phyloP scores from a whole-genome alignment of 2,888 invertebrate species.

The Caenorhabditis zanzibari region DNA sequence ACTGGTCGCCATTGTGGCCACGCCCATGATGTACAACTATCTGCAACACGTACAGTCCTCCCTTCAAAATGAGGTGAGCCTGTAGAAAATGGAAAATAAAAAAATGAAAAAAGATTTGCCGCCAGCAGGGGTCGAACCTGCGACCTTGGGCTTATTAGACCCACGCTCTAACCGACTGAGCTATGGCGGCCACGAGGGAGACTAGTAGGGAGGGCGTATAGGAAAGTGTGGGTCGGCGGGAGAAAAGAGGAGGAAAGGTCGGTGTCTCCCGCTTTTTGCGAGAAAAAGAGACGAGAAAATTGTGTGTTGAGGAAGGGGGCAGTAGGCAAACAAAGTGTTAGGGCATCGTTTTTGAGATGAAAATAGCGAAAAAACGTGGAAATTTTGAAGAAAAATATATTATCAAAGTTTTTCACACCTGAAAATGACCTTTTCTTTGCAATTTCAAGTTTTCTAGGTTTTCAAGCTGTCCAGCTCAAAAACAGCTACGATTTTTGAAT shows the following conservation, averaged over 20 bases:
- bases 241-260: background rate
- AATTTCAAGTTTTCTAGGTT: background rate
- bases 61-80: slow-evolving; percentile 61
- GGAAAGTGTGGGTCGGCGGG: background rate
- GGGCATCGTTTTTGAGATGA: background rate
- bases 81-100: background rate
- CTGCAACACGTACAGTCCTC: slow-evolving; percentile 69
- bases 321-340: background rate
- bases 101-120: slow-evolving; percentile 76
- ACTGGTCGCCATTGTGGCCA: slow-evolving; percentile 63
- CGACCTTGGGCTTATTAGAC: slow-evolving; percentile 84
- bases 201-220: background rate
- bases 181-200: slow-evolving; percentile 77
- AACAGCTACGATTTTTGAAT: too few relatives aligned
- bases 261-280: background rate
- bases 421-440: too few relatives aligned
- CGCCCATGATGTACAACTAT: slow-evolving; percentile 68
- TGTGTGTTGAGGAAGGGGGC: background rate
- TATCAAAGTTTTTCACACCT: too few relatives aligned
- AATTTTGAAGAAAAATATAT: too few relatives aligned
- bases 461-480: too few relatives aligned
- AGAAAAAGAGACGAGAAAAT: background rate
- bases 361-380: background rate
- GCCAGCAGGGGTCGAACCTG: slow-evolving; percentile 83
- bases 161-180: slow-evolving; percentile 84